A percentile compares a stretch with the other conserved stretches of the same genome.
Conservation (phyloP, 1,140 invertebrate species). For the Calliphora vicina region DNA sequence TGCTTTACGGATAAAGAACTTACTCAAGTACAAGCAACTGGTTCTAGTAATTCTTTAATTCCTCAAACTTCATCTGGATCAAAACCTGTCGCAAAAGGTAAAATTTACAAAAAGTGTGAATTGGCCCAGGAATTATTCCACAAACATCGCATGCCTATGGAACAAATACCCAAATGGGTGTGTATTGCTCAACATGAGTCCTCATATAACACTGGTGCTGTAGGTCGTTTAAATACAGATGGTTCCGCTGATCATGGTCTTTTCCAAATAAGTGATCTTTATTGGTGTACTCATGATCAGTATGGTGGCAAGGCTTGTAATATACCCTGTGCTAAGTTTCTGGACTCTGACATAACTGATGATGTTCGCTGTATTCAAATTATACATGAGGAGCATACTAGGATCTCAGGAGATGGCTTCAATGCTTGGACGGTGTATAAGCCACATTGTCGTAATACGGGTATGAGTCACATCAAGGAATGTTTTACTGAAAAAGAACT, state of each 20-base stretch:
- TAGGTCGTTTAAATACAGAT: slow-evolving; percentile 66
- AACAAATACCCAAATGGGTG: slow-evolving; percentile 72
- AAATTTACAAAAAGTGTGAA: slow-evolving; percentile 69
- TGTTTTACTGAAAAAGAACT: slow-evolving; percentile 17
- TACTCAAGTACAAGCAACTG: too few species aligned
- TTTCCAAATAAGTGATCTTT: slow-evolving; percentile 74
- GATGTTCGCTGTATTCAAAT: slow-evolving; percentile 72
- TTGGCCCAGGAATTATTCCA: slow-evolving; percentile 68
- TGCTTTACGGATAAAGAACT: slow-evolving; percentile 14
- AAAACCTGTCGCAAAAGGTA: too few species aligned
- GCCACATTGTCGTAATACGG: slow-evolving; percentile 50
- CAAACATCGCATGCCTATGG: slow-evolving; percentile 64
- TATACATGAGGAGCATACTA: slow-evolving; percentile 70
- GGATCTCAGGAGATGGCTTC: slow-evolving; percentile 73
- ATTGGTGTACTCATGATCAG: slow-evolving; percentile 70
- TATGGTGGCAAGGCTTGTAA: slow-evolving; percentile 68
- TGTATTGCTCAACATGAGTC: slow-evolving; percentile 77
- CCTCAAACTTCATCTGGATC: too few species aligned
- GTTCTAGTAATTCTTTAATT: too few species aligned
- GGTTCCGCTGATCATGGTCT: slow-evolving; percentile 74
- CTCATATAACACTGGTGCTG: slow-evolving; percentile 70
- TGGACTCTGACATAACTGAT: slow-evolving; percentile 74
- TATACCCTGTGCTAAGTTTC: slow-evolving; percentile 66
- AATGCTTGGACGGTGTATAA: slow-evolving; percentile 74
- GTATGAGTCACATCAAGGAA: neutral